Percentiles rank a stretch among this genome's conserved stretches.
Conservation (phyloP, 2,888 invertebrate genomes). For the Napeogenes inachia region DNA sequence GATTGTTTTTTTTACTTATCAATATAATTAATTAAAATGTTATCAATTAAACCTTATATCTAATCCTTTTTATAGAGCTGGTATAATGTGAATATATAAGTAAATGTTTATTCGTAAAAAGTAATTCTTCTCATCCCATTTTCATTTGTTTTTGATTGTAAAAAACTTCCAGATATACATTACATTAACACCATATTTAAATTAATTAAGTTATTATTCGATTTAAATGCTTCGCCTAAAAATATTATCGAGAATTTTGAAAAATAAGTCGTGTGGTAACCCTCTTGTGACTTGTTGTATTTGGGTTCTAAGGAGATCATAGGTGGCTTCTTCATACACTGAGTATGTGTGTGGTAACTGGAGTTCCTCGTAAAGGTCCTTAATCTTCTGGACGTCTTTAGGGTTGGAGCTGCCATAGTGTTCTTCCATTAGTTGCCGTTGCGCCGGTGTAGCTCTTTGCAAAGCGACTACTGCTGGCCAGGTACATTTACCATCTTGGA, state of each 20-base stretch:
- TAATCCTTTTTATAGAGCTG: too few species aligned
- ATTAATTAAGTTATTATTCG: slow-evolving; percentile 9
- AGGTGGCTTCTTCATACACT: slow-evolving; percentile 89
- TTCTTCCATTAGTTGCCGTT: slow-evolving; percentile 84
- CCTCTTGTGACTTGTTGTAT: slow-evolving; percentile 90
- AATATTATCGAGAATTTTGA: slow-evolving; percentile 88
- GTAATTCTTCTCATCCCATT: too few species aligned
- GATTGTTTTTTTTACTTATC: too few species aligned
- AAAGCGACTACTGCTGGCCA: slow-evolving; percentile 95
- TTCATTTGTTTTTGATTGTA: too few species aligned
- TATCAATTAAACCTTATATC: too few species aligned
- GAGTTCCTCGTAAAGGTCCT: slow-evolving; percentile 86
- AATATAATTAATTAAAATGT: too few species aligned
- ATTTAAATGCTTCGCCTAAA: slow-evolving; percentile 72
- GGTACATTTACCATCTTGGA: slow-evolving; percentile 96
- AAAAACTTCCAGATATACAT: too few species aligned
- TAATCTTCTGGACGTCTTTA: slow-evolving; percentile 82
- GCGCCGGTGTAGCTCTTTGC: slow-evolving; percentile 84
- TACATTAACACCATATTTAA: slow-evolving; percentile 5
- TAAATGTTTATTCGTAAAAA: too few species aligned
- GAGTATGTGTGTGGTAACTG: slow-evolving; percentile 86
- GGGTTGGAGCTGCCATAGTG: slow-evolving; percentile 85
- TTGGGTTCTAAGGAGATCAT: slow-evolving; percentile 87
- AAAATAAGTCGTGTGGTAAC: slow-evolving; percentile 88
- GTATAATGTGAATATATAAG: too few species aligned